Evolutionary conservation across 2,797 vertebrate species (phyloP).

Genomic region (Gambelia wislizenii): DNA sequence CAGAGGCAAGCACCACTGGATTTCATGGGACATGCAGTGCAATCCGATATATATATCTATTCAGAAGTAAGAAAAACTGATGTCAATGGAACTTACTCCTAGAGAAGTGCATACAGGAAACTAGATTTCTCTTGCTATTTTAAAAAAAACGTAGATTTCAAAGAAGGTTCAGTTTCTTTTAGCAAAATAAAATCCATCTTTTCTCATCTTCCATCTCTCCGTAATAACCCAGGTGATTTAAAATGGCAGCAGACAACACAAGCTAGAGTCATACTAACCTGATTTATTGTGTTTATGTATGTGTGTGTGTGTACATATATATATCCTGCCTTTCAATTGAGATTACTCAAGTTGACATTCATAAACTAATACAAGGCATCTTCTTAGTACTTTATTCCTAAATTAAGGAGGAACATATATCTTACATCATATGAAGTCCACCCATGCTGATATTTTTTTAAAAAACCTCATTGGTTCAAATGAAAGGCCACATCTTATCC

Average conservation of each 20-base stretch:
- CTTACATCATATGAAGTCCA: background rate
- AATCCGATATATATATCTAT: background rate
- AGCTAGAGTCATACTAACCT: background rate
- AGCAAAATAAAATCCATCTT: background rate
- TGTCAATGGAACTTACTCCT: background rate
- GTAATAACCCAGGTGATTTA: conserved; percentile 38
- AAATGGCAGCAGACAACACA: conserved; percentile 60
- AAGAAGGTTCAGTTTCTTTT: background rate
- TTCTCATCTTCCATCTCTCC: conserved; percentile 21
- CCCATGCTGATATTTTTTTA: background rate
- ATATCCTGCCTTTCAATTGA: background rate
- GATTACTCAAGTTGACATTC: background rate
- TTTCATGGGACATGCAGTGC: background rate
- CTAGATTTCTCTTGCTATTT: background rate
- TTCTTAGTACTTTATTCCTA: conserved; percentile 48
- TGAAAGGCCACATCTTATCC: background rate
- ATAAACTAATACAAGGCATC: conserved; percentile 21
- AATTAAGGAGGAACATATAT: background rate
- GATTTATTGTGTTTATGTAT: background rate
- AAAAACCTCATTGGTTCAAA: background rate
- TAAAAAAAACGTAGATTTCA: background rate
- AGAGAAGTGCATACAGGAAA: background rate
- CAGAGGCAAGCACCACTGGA: background rate
- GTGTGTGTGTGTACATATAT: no score
- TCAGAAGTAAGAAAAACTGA: background rate